phyloP scores from a whole-genome alignment of 2,888 invertebrate genomes.

The Drosophila villosipedis region DNA sequence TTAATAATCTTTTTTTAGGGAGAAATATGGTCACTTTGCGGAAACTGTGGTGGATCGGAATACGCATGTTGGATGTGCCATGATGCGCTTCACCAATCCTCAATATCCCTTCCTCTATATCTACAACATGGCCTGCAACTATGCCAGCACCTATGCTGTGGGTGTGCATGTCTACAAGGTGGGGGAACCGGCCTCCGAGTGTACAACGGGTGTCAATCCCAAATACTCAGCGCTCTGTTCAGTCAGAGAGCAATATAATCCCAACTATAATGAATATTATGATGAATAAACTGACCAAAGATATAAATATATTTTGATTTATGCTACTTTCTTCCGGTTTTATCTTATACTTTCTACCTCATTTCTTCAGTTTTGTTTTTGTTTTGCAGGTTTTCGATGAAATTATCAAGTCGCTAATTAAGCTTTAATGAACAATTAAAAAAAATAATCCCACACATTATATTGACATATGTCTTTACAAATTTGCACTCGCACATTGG shows the following conservation, averaged over 20 bases:
- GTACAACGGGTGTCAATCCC: slow-evolving; percentile 77
- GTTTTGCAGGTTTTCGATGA: slow-evolving; percentile 25
- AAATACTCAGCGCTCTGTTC: slow-evolving; percentile 83
- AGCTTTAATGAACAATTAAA: slow-evolving; percentile 30
- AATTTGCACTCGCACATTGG: slow-evolving; percentile 40
- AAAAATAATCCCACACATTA: slow-evolving; percentile 5
- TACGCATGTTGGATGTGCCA: slow-evolving; percentile 84
- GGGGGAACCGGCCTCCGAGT: slow-evolving; percentile 82
- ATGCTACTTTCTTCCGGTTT: slow-evolving; percentile 36
- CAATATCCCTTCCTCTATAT: slow-evolving; percentile 79
- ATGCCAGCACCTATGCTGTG: slow-evolving; percentile 83
- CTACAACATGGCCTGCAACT: slow-evolving; percentile 84
- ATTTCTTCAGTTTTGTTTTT: slow-evolving; percentile 18
- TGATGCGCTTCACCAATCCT: slow-evolving; percentile 81
- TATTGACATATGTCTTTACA: slow-evolving; percentile 7
- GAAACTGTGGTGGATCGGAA: slow-evolving; percentile 83
- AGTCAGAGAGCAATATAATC: slow-evolving; percentile 79
- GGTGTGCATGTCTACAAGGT: slow-evolving; percentile 80
- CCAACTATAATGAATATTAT: slow-evolving; percentile 78
- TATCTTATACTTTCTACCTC: slow-evolving; percentile 2
- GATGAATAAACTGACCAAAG: slow-evolving; percentile 50
- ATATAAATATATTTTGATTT: slow-evolving; percentile 21
- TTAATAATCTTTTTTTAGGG: slow-evolving; percentile 55
- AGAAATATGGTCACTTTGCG: slow-evolving; percentile 84
- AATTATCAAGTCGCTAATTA: slow-evolving; percentile 30